Evolutionary conservation across 2,113 vertebrate species (phyloP).

Genomic region (Scortum barcoo): DNA sequence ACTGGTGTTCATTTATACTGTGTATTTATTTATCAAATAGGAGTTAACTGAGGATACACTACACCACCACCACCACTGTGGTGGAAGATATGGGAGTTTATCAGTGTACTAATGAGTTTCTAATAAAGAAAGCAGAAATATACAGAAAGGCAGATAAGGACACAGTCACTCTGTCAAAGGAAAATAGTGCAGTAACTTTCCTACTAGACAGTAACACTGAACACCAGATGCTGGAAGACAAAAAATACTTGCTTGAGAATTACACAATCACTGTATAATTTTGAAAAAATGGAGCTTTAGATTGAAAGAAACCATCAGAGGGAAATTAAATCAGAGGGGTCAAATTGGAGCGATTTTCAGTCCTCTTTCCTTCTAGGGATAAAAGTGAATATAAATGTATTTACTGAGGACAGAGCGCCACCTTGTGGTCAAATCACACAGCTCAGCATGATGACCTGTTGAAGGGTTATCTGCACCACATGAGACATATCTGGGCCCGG

Average conservation of each 20-base stretch:
- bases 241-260: background rate
- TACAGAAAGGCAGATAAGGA: no score
- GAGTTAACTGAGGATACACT: background rate
- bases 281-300: background rate
- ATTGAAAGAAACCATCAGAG: background rate
- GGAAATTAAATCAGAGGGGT: background rate
- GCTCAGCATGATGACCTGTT: no score
- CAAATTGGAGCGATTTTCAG: background rate
- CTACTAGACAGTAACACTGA: background rate
- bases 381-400: background rate
- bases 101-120: background rate
- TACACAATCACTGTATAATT: background rate
- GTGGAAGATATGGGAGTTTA: background rate
- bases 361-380: no score
- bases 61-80: no score
- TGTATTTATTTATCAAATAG: background rate
- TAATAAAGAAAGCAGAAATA: background rate
- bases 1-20: background rate
- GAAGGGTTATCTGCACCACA: no score
- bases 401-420: constrained; percentile 17
- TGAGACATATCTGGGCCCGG: no score
- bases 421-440: constrained; percentile 28
- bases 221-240: background rate
- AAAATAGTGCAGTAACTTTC: background rate
- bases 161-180: background rate